These are phyloP conservation scores for Phrynosoma platyrhinos DNA, from an alignment of 2,113 vertebrate species.

Conservation along the genomic window DNA sequence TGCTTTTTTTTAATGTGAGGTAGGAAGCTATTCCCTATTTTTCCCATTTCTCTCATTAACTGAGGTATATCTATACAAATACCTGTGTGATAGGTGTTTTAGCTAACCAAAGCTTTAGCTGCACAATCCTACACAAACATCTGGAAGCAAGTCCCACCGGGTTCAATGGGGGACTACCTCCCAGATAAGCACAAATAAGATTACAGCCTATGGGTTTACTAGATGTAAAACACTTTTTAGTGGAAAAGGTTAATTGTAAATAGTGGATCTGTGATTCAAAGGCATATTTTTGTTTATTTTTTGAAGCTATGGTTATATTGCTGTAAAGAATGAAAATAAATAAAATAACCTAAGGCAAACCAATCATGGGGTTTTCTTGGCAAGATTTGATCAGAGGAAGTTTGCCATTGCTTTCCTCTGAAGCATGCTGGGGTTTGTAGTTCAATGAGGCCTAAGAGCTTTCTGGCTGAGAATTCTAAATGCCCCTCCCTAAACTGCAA, in stretches of 20 bases:
- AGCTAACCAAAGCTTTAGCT: neutral
- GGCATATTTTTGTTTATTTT: neutral
- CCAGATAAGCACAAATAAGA: neutral
- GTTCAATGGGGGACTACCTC: neutral
- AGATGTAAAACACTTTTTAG: neutral
- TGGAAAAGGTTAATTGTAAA: neutral
- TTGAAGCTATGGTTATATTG: neutral
- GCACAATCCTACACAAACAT: neutral
- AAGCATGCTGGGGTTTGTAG: no score
- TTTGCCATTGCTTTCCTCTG: no score
- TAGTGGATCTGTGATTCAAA: neutral
- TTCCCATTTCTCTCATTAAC: no score
- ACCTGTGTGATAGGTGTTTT: neutral
- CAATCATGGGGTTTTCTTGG: no score
- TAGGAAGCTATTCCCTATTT: no score
- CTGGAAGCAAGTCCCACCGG: neutral
- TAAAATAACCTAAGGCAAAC: no score
- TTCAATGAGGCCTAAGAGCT: no score
- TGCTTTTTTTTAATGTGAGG: no score
- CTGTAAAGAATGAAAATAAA: neutral
- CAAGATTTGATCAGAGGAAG: no score
- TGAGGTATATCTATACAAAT: no score
- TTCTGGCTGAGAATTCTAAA: no score
- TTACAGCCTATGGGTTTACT: neutral
- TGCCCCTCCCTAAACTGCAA: no score